phyloP scores from a whole-genome alignment of 30 jellyfish, hydroid and myxozoan species.

The Aurelia aurita region DNA sequence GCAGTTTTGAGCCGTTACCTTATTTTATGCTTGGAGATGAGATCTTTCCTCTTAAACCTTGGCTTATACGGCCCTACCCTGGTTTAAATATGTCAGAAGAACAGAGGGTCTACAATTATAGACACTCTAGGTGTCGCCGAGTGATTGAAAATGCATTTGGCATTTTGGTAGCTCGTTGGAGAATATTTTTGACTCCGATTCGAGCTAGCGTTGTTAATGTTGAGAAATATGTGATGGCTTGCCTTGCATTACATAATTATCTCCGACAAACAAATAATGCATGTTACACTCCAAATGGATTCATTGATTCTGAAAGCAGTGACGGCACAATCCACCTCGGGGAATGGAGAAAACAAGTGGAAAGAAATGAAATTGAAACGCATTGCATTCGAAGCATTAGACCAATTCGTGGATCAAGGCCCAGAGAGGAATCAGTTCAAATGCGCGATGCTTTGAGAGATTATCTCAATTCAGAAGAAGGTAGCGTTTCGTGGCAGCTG shows the following conservation, averaged over 20 bases:
- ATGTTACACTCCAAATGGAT: slow-evolving; percentile 16
- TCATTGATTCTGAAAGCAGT: slow-evolving; percentile 17
- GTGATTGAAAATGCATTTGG: slow-evolving; percentile 50
- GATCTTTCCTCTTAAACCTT: slow-evolving; percentile 30
- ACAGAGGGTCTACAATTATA: background rate
- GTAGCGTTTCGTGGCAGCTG: slow-evolving; percentile 14
- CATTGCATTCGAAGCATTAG: background rate
- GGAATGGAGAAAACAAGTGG: slow-evolving; percentile 7
- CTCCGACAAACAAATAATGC: slow-evolving; percentile 42
- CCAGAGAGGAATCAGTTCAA: slow-evolving; percentile 4
- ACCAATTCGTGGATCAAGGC: slow-evolving; percentile 43
- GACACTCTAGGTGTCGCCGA: background rate
- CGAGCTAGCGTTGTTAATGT: slow-evolving; percentile 17
- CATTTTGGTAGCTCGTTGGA: slow-evolving; percentile 6
- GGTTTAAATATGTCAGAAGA: slow-evolving; percentile 4
- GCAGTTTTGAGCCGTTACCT: slow-evolving; percentile 21
- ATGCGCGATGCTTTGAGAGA: slow-evolving; percentile 16
- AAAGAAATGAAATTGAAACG: background rate
- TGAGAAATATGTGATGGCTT: slow-evolving; percentile 23
- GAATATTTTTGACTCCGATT: slow-evolving; percentile 18
- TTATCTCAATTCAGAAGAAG: background rate
- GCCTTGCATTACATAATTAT: slow-evolving; percentile 33
- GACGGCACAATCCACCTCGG: background rate
- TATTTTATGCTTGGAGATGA: slow-evolving; percentile 35
- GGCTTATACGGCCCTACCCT: slow-evolving; percentile 61